A percentile compares a stretch with the other conserved stretches of the same genome.
Evolutionary conservation across 1,140 invertebrate genomes (phyloP).

Genomic region (Macrobrachium rosenbergii): DNA sequence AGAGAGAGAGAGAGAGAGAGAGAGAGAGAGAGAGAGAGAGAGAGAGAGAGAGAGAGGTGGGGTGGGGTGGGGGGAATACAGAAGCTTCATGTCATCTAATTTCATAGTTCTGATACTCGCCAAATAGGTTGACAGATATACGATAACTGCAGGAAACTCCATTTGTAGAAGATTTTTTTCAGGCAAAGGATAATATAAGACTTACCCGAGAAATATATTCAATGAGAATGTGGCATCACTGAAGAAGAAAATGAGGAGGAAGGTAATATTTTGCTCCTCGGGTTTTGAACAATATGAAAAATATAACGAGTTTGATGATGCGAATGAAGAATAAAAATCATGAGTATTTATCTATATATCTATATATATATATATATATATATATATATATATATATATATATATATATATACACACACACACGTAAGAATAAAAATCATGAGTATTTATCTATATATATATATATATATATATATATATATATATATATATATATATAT

Average conservation of each 20-base stretch:
- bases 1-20: background rate
- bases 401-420: background rate
- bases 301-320: too few species aligned
- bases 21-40: too few species aligned
- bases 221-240: too few species aligned
- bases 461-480: slow-evolving; percentile 2
- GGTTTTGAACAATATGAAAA: too few species aligned
- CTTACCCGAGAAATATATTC: too few species aligned
- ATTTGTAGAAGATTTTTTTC: background rate
- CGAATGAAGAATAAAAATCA: too few species aligned
- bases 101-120: background rate
- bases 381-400: background rate
- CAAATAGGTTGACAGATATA: background rate
- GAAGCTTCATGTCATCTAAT: background rate
- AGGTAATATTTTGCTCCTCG: too few species aligned
- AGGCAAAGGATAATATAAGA: too few species aligned
- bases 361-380: background rate
- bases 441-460: background rate
- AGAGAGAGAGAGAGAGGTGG: background rate
- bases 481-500: slow-evolving; percentile 30
- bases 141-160: background rate
- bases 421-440: too few species aligned
- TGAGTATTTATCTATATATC: background rate
- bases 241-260: too few species aligned
- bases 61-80: background rate